phyloP scores from a whole-genome alignment of 2,113 vertebrate genomes.

The Lagopus muta region DNA sequence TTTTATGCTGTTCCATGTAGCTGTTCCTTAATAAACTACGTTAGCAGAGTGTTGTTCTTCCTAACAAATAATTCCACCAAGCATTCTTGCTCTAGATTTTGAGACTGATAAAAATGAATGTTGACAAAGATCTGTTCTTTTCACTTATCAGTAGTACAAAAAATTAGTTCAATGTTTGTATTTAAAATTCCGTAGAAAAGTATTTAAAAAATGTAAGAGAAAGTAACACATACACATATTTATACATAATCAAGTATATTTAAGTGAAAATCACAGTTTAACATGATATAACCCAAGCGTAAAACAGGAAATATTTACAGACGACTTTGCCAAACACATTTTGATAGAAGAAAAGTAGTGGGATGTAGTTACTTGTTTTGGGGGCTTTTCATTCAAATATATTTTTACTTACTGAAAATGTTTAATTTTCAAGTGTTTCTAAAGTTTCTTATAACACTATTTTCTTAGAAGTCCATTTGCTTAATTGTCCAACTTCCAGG shows the following conservation, averaged over 20 bases:
- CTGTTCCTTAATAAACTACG: not conserved
- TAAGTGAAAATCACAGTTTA: not conserved
- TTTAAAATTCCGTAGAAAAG: not conserved
- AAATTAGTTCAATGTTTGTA: not conserved
- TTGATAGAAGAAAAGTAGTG: not conserved
- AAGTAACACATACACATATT: accelerated
- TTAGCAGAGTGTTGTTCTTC: not conserved
- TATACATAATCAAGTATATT: not conserved
- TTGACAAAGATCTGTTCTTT: not conserved
- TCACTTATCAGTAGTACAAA: not conserved
- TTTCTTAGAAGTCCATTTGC: not conserved
- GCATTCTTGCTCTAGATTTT: not conserved
- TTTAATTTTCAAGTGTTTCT: not conserved
- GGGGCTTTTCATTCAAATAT: not conserved
- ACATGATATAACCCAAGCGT: not conserved
- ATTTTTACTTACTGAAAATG: not conserved
- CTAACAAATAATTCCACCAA: not conserved
- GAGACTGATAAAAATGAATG: not conserved
- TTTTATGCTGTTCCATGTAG: not conserved
- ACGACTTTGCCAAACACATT: not conserved
- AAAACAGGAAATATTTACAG: not conserved
- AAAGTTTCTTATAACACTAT: not conserved
- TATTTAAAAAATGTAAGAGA: not conserved
- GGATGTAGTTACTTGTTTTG: not conserved
- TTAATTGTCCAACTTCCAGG: not conserved